Base-by-base conservation (phyloP, 2,797 vertebrate species). In the Leucoraja ocellata region DNA sequence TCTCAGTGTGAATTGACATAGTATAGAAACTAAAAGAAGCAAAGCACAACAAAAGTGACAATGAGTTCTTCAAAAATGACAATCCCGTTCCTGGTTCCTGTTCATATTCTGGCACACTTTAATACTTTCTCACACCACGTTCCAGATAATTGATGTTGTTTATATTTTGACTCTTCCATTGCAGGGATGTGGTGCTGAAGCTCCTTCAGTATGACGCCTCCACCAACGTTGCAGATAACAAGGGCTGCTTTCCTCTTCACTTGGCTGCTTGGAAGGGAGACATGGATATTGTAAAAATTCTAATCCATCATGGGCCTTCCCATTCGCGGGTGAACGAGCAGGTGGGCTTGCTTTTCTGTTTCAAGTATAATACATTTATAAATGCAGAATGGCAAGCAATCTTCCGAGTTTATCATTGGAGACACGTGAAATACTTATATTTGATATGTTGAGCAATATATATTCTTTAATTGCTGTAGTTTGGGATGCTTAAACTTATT, bases 191-290 rank as follows among this genome's bases (percentile, higher is more conserved):
- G 95, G 98, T 99, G 93, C 97, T 99, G 94, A 99, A 98, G 96
- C 97, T 99, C 94, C 97, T 99, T 95, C 98, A 98, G 93, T 98
- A 97, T 93, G 98, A 99, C 95, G 98, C 98, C 28, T 98, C 98
- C 54, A 97, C 98, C 93, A 98, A 98, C 58, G 96, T 98, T 94
- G 96, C 98, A 10, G 98, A 99, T 96, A 99, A 97, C 95, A 99
- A 99, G 94, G 98, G 98, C 13, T 99, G 98, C 96, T 98, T 98
- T 96, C 98, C 98, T 54, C 97, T 99, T 95, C 98, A 99, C 95
- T 96, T 99, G 96, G 98, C 98, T 54, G 98, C 98, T 94, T 99
- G 98, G 98, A 97, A 97, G 94, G 98, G 98, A 93, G 98, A 99
- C 93, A 98, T 98, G 95, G 98, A 99, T 94, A 99, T 99, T 61